phyloP scores from a whole-genome alignment of 2,113 vertebrate species.

The Callospermophilus lateralis region DNA sequence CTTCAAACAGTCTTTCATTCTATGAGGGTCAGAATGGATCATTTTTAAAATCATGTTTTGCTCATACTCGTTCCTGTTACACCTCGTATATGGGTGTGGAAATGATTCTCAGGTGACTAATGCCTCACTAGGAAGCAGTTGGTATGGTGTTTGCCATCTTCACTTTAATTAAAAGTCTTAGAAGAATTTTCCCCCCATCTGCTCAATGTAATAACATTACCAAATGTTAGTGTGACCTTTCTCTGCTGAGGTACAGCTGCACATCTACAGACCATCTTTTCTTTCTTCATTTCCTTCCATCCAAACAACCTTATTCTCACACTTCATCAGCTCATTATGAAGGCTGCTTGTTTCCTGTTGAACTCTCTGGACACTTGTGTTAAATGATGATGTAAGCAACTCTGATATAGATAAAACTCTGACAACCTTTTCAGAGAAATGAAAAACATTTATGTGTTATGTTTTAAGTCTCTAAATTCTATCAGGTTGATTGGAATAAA shows the following conservation, averaged over 20 bases:
- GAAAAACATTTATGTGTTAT: neutral
- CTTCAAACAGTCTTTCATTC: slow-evolving; percentile 18
- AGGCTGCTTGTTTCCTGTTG: slow-evolving; percentile 11
- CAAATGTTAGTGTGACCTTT: slow-evolving; percentile 48
- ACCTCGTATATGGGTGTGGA: neutral
- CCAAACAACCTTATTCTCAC: slow-evolving; percentile 30
- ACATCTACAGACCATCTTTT: slow-evolving; percentile 33
- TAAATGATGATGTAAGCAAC: slow-evolving; percentile 30
- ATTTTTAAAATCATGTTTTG: neutral
- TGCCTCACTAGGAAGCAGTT: slow-evolving; percentile 24
- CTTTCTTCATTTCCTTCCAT: slow-evolving; percentile 20
- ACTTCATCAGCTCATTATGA: neutral
- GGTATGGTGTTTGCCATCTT: slow-evolving; percentile 44
- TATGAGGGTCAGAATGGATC: neutral
- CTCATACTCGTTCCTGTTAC: slow-evolving; percentile 14
- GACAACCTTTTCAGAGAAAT: slow-evolving; percentile 15
- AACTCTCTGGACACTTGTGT: neutral
- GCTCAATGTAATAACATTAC: slow-evolving; percentile 29
- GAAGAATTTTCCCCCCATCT: neutral
- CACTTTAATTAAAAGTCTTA: slow-evolving; percentile 47
- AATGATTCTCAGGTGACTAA: slow-evolving; percentile 42
- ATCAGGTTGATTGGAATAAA: slow-evolving; percentile 29
- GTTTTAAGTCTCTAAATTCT: slow-evolving; percentile 14
- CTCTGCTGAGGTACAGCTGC: neutral
- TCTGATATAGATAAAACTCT: slow-evolving; percentile 12